phyloP scores from a whole-genome alignment of 2,888 invertebrate species.

The Rapana venosa region DNA sequence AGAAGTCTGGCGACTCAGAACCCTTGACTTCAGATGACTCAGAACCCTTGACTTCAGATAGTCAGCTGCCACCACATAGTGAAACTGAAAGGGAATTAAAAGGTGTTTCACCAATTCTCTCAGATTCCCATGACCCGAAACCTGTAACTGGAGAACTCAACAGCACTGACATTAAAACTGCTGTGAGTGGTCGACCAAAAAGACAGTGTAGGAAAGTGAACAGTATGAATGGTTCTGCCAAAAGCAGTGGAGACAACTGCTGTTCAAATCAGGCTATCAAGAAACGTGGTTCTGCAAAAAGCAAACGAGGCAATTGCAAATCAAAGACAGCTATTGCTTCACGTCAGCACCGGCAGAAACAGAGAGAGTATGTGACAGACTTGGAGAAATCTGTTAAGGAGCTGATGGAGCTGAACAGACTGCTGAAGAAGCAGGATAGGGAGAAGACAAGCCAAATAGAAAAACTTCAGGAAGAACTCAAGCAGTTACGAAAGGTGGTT shows the following conservation, averaged over 20 bases:
- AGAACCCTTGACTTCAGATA: too few relatives aligned
- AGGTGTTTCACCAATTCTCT: too few relatives aligned
- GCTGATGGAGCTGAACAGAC: not conserved
- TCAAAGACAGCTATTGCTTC: not conserved
- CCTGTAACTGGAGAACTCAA: too few relatives aligned
- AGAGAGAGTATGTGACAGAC: not conserved
- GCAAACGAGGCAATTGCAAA: not conserved
- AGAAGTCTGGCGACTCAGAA: too few relatives aligned
- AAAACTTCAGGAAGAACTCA: not conserved
- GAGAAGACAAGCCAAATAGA: not conserved
- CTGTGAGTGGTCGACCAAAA: not conserved
- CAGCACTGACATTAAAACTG: too few relatives aligned
- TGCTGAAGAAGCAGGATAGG: not conserved
- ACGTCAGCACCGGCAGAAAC: not conserved
- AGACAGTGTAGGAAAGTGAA: not conserved
- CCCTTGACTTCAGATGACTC: too few relatives aligned
- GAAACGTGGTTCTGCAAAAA: not conserved
- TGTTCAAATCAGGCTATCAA: not conserved
- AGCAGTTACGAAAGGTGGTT: not conserved
- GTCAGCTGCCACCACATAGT: not conserved
- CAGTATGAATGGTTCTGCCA: not conserved
- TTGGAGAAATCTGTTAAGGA: not conserved
- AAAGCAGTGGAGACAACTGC: not conserved
- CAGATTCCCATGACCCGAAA: not conserved
- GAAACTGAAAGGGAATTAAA: not conserved